Evolutionary conservation across 2,113 vertebrate species (phyloP), one percentile per base, ranked within the genome.

Genomic region (Heptranchias perlo): DNA sequence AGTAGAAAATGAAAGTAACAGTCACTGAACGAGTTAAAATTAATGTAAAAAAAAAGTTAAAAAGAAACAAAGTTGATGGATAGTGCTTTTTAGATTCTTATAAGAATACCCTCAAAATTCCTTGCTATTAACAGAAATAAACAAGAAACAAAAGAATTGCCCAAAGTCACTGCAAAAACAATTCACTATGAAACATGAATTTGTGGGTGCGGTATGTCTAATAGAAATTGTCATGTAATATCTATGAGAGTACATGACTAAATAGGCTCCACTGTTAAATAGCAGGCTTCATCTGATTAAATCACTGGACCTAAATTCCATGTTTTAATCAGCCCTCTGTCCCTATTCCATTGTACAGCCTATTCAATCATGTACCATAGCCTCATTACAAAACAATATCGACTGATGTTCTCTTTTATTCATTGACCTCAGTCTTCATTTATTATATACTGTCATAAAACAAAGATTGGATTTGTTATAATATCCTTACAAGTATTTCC

Each of bases 391-490:
- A 23, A 82, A 44, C 39, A 82, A 93, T 93, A 93, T 93, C n/a
- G 89, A 93, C 61, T 62, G 89, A 64, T 62, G 58, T 93, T 93
- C 58, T 18, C 61, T 93, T 23, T 93, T 23, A 93, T 93, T n/a
- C 89, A 62, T 62, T 62, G 58, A 8, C 58, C 7, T 93, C 89
- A 39, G n/a, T 62, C 58, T 93, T 93, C 89, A 93, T 93, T 62
- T 62, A 93, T 93, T 62, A 62, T 62, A 44, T 64, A 23, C 89
- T 93, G 89, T 44, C 58, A 62, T 93, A 47, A 93, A 93, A 61
- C 16, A 93, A 61, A 93, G 18, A 93, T 93, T 93, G 61, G 89
- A 93, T 93, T 93, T 93, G 89, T 93, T 62, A 39, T 93, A 39
- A 62, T 93, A 93, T n/a, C 58, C 31, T n/a, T 62, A 62, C 89